Base-by-base conservation (phyloP, 2,888 invertebrate species). In the Agapetus fuscipes region DNA sequence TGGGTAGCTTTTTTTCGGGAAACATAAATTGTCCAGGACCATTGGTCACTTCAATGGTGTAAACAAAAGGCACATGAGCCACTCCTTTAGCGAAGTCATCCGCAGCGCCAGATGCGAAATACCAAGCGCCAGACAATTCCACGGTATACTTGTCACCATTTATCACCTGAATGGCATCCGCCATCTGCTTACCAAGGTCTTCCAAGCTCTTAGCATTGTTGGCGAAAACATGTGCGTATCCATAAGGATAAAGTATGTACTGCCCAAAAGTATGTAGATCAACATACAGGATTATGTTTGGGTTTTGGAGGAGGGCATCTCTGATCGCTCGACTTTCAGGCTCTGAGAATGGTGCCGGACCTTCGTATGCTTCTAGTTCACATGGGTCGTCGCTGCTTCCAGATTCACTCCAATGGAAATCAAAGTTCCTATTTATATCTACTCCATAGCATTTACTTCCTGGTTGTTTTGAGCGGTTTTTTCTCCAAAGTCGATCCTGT, bases 351-450 rank as follows among this genome's bases (percentile, higher is more conserved):
- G 78, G 60, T 27, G 56, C 52, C 0, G 63, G 56, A 1, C 83
- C 82, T 2, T 73, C 71, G 53, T 71, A 82, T 0, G 70, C 74
- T 20, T 78, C 75, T 24, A 43, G 48, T 30, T 68, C 60, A 54
- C 82, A 82, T 0, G 73, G 72, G 45, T 74, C 59, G 1, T 30
- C 54, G 36, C 83, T 82, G 1, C 82, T 76, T 0, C 88, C 74
- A 57, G 55, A 74, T 52, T 57, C 75, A 50, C 71, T 77, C 81
- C 82, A 83, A 49, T 77, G 69, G 53, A 66, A 74, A 12, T 71
- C 80, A 53, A 78, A 84, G 59, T 84, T 83, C 12, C 83, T 62
- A 54, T 83, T 83, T 3, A 74, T 73, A 50, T 83, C 83, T 0
- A 74, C 76, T 2, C 84, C 83, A 16, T 50, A 55, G 49, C 83